A percentile compares a stretch with the other conserved stretches of the same genome.
These are phyloP conservation scores for Brachyrhaphis roseni DNA, from an alignment of 2,797 vertebrate species.

Conservation along the genomic window DNA sequence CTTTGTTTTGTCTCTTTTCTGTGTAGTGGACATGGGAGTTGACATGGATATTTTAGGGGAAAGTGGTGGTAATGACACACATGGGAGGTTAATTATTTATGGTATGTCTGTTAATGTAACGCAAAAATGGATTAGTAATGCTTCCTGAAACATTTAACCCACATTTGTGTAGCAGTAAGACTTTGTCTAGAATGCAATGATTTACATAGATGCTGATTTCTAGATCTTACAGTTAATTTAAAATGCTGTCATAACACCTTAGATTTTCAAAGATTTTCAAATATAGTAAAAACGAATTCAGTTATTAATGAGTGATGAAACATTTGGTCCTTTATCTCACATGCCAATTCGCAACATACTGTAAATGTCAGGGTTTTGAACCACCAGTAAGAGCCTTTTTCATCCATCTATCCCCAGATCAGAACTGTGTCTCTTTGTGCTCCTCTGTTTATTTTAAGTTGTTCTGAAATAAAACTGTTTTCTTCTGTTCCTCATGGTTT, in stretches of 20 bases:
- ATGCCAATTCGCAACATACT: neutral
- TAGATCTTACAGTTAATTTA: neutral
- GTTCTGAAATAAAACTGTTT: neutral
- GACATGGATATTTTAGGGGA: slow-evolving; percentile 10
- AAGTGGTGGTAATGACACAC: slow-evolving; percentile 10
- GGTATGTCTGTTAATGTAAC: neutral
- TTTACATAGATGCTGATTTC: neutral
- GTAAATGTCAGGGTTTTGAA: neutral
- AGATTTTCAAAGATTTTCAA: neutral
- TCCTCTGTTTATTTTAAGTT: neutral
- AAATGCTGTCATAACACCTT: neutral
- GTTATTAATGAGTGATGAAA: neutral
- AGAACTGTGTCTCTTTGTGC: neutral
- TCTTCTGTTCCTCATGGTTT: neutral
- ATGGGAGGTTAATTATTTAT: neutral
- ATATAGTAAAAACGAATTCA: neutral
- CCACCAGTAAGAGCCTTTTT: neutral
- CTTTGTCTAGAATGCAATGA: neutral
- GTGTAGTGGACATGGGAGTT: neutral
- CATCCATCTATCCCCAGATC: neutral
- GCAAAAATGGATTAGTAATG: neutral
- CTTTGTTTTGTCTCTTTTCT: slow-evolving; percentile 43
- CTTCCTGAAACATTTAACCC: slow-evolving; percentile 1
- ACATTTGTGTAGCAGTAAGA: neutral
- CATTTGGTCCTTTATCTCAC: neutral